Conservation (phyloP, 2,888 invertebrate species). For the Clistopyga incitator region DNA sequence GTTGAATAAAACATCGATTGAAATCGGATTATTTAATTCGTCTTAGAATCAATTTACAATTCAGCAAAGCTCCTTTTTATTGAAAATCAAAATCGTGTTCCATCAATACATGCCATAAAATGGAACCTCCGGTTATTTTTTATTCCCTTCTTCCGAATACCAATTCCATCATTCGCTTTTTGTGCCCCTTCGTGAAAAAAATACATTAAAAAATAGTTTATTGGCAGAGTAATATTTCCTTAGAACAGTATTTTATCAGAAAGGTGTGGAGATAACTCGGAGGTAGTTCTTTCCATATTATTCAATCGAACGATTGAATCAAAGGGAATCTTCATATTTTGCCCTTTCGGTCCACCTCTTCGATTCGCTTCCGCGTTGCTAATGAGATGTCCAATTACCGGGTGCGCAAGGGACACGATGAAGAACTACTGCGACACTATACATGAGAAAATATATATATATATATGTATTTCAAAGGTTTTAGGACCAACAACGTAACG, state of each 20-base stretch:
- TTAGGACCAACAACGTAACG: no score
- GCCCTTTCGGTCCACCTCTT: constrained; percentile 55
- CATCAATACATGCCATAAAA: not conserved
- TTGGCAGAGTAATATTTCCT: no score
- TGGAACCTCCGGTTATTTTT: not conserved
- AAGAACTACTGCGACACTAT: not conserved
- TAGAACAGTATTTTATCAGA: no score
- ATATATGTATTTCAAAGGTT: not conserved
- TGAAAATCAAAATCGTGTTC: not conserved
- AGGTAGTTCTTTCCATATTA: not conserved
- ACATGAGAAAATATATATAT: not conserved
- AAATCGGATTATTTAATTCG: not conserved
- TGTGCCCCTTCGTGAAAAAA: not conserved
- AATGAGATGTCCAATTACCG: constrained; percentile 77
- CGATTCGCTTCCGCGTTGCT: constrained; percentile 71
- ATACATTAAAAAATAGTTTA: no score
- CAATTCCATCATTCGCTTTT: not conserved
- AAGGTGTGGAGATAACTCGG: not conserved
- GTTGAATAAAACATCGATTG: not conserved
- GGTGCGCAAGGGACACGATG: constrained; percentile 57
- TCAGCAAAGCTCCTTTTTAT: not conserved
- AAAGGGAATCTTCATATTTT: constrained; percentile 27
- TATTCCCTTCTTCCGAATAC: not conserved
- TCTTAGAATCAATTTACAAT: not conserved
- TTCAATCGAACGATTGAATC: constrained; percentile 6